phyloP scores from a whole-genome alignment of 2,797 vertebrate genomes.

The Sternarchorhynchus goeldii region DNA sequence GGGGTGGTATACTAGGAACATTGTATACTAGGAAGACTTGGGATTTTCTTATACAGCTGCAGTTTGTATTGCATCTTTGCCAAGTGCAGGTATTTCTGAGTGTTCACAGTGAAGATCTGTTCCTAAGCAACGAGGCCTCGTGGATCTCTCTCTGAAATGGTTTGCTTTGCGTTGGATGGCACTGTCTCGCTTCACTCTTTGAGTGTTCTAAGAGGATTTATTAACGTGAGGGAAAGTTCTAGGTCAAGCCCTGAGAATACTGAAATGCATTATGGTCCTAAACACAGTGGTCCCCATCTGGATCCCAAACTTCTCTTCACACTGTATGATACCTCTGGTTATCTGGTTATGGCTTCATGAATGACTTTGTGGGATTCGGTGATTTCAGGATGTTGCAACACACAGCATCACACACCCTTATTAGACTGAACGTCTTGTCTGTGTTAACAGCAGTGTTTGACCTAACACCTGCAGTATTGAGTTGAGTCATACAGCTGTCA shows the following conservation, averaged over 20 bases:
- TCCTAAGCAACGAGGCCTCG: slow-evolving; percentile 43
- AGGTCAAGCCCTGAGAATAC: too few species aligned
- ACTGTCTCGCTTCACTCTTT: slow-evolving; percentile 10
- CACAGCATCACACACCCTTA: background rate
- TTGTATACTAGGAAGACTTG: slow-evolving; percentile 26
- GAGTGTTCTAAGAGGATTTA: background rate
- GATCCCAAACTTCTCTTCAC: background rate
- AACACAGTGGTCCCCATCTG: too few species aligned
- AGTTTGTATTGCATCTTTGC: slow-evolving; percentile 40
- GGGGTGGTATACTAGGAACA: background rate
- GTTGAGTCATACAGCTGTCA: too few species aligned
- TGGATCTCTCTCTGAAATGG: slow-evolving; percentile 37
- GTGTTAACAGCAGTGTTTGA: background rate
- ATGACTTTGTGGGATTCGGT: too few species aligned
- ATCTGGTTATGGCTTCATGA: too few species aligned
- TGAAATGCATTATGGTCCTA: too few species aligned
- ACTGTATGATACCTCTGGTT: too few species aligned
- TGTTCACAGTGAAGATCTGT: slow-evolving; percentile 31
- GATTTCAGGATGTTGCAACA: background rate
- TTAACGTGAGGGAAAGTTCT: too few species aligned
- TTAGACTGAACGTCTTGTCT: background rate
- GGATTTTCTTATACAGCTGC: slow-evolving; percentile 27
- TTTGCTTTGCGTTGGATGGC: slow-evolving; percentile 56
- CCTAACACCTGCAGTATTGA: too few species aligned
- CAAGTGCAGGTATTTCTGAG: slow-evolving; percentile 39